Percentiles rank a stretch among this genome's conserved stretches.
Conservation (phyloP, 2,888 invertebrate genomes). For the Calameuta idolon region DNA sequence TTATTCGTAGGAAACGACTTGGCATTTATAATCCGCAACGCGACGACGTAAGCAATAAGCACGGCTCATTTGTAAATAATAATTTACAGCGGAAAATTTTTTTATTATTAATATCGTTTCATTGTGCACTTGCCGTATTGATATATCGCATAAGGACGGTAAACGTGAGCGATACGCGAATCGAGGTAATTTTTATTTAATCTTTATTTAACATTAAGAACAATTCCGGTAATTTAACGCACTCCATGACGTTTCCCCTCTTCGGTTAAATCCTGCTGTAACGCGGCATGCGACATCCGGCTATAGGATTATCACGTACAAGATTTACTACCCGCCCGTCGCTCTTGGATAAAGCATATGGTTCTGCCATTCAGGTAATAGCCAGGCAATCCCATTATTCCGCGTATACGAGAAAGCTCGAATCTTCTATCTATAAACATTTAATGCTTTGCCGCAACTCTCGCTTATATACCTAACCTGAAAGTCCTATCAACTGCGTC, state of each 20-base stretch:
- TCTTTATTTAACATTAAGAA: neutral
- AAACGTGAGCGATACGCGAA: neutral
- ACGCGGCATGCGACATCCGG: neutral
- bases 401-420: slow-evolving; percentile 1
- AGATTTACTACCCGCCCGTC: neutral
- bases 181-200: neutral
- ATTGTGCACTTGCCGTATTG: neutral
- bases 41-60: neutral
- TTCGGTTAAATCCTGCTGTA: neutral
- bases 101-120: neutral
- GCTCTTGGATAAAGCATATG: slow-evolving; percentile 2
- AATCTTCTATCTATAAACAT: neutral
- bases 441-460: neutral
- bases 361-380: neutral
- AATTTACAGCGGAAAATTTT: neutral
- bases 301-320: neutral
- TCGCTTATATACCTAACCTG: neutral
- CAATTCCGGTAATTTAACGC: neutral
- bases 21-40: neutral
- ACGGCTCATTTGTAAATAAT: neutral
- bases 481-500: neutral
- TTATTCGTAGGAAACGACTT: neutral
- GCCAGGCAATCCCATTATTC: slow-evolving; percentile 6
- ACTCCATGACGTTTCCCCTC: neutral
- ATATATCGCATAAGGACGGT: neutral